These are phyloP conservation scores for Cavia porcellus DNA, from an alignment of 2,113 vertebrate genomes.

Conservation along the genomic window DNA sequence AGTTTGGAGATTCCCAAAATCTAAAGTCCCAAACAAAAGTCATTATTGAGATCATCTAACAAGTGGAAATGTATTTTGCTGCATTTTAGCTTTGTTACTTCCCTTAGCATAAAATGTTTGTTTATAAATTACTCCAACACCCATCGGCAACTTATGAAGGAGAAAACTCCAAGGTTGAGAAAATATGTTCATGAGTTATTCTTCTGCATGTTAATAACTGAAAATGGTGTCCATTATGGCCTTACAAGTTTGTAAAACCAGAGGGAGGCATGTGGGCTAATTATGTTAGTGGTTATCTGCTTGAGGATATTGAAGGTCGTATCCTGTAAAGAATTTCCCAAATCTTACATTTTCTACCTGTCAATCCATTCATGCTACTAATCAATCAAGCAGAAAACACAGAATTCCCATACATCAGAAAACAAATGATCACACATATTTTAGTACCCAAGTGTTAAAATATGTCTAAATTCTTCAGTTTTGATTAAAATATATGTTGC, in stretches of 20 bases:
- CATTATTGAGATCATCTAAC: conserved; percentile 31
- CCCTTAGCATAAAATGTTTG: conserved; percentile 34
- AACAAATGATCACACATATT: conserved; percentile 58
- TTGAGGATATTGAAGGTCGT: conserved; percentile 70
- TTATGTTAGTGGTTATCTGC: conserved; percentile 67
- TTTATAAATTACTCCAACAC: conserved; percentile 55
- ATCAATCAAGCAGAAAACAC: conserved; percentile 60
- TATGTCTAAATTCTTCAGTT: conserved; percentile 47
- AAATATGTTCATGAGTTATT: conserved; percentile 59
- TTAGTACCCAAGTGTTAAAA: background rate
- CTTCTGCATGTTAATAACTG: conserved; percentile 65
- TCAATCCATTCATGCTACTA: conserved; percentile 43
- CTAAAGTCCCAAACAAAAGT: conserved; percentile 42
- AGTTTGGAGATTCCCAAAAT: conserved; percentile 46
- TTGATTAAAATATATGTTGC: conserved; percentile 49
- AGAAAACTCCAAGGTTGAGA: conserved; percentile 71
- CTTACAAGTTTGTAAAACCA: conserved; percentile 66
- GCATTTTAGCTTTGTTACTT: conserved; percentile 56
- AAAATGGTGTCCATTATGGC: conserved; percentile 59
- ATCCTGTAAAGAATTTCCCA: conserved; percentile 55
- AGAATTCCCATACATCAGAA: conserved; percentile 50
- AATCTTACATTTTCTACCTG: conserved; percentile 66
- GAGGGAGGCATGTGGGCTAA: conserved; percentile 59
- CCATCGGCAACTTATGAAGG: conserved; percentile 63
- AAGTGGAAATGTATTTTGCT: conserved; percentile 52